Percentiles rank a stretch among this genome's conserved stretches.
These are phyloP conservation scores for Meleagris gallopavo DNA, from an alignment of 2,113 vertebrate genomes.

Conservation along the genomic window DNA sequence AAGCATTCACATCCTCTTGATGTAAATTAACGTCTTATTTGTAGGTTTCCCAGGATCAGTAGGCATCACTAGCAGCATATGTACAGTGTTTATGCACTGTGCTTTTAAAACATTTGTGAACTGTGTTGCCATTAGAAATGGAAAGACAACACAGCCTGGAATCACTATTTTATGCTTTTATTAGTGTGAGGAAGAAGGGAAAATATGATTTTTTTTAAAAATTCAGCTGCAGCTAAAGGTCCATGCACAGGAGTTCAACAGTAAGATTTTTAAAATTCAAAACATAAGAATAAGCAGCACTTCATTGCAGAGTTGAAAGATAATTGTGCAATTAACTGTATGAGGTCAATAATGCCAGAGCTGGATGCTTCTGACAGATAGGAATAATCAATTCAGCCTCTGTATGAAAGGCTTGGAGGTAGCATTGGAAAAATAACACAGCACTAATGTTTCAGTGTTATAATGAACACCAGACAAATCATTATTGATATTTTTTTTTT, in stretches of 20 bases:
- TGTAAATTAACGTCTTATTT: background rate
- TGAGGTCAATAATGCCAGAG: conserved; percentile 76
- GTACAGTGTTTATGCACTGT: background rate
- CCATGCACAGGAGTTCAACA: conserved; percentile 16
- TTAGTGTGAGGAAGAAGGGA: conserved; percentile 15
- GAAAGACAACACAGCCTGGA: background rate
- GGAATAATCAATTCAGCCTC: conserved; percentile 71
- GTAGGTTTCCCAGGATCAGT: background rate
- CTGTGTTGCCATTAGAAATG: background rate
- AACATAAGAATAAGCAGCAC: conserved; percentile 65
- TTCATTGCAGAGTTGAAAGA: conserved; percentile 74
- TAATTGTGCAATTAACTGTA: conserved; percentile 77
- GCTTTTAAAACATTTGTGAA: background rate
- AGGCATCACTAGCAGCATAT: background rate
- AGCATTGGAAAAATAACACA: conserved; percentile 56
- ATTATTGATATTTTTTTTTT: conserved; percentile 58
- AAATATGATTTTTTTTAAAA: background rate
- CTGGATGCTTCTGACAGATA: conserved; percentile 65
- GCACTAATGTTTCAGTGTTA: conserved; percentile 44
- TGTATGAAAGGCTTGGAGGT: conserved; percentile 47
- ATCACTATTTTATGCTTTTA: background rate
- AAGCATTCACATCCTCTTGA: background rate
- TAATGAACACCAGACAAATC: conserved; percentile 75
- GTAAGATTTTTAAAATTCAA: conserved; percentile 64
- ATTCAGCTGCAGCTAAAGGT: conserved; percentile 35